Conservation (phyloP, 2,888 invertebrate genomes). For the Stramonita haemastoma region DNA sequence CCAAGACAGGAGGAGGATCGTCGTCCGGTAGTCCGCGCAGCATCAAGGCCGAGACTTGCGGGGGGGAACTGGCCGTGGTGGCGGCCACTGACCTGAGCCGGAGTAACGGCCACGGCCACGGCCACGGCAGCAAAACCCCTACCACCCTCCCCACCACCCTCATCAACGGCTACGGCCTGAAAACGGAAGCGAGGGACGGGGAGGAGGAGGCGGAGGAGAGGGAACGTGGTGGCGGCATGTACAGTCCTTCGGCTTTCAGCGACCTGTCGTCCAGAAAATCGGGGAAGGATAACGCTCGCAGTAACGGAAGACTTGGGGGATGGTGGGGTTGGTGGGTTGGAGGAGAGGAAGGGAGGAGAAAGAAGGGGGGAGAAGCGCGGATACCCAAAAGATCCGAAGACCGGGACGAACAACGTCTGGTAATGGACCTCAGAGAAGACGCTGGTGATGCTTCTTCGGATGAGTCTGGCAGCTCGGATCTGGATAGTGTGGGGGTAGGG, state of each 20-base stretch:
- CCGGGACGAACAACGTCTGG: not conserved
- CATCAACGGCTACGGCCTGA: conserved; percentile 19
- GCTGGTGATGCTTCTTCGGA: conserved; percentile 30
- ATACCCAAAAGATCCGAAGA: conserved; percentile 16
- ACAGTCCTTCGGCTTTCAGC: conserved; percentile 30
- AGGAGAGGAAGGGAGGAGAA: conserved; percentile 28
- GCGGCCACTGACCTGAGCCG: not conserved
- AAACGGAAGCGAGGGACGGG: not conserved
- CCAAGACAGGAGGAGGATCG: not conserved
- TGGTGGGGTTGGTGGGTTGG: not conserved
- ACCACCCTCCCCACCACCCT: not conserved
- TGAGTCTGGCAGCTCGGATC: conserved; percentile 20
- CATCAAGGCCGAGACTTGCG: not conserved
- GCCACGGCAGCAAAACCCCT: conserved; percentile 8
- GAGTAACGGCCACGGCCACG: not conserved
- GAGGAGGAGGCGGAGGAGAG: too few relatives aligned
- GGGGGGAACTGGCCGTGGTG: conserved; percentile 16
- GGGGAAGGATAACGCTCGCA: too few relatives aligned
- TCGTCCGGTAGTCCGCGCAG: not conserved
- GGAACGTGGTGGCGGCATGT: conserved; percentile 32
- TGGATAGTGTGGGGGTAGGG: not conserved
- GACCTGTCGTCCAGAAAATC: not conserved
- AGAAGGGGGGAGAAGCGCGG: not conserved
- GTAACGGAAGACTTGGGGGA: not conserved
- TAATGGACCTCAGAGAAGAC: conserved; percentile 23